Conservation (phyloP, 2,888 invertebrate genomes). For the Agriopis marginaria region DNA sequence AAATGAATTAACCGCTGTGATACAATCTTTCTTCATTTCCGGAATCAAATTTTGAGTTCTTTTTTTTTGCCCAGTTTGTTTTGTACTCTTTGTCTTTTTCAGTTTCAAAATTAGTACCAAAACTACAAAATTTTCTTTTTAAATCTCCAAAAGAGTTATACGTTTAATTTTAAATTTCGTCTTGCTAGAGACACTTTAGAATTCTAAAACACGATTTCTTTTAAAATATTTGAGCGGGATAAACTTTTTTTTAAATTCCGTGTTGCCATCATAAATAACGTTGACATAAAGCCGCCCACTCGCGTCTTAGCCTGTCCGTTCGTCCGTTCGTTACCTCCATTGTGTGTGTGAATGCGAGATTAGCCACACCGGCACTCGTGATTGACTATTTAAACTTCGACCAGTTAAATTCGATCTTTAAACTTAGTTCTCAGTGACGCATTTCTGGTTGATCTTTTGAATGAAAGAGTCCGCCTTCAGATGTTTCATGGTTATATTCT, state of each 20-base stretch:
- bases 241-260: constrained; percentile 36
- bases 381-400: constrained; percentile 84
- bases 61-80: not conserved
- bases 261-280: constrained; percentile 81
- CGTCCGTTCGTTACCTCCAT: constrained; percentile 85
- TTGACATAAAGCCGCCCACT: constrained; percentile 84
- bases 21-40: constrained; percentile 1
- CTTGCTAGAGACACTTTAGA: not conserved
- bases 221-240: constrained; percentile 39
- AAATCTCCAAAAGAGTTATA: not conserved
- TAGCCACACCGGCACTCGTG: constrained; percentile 82
- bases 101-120: not conserved
- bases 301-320: constrained; percentile 83
- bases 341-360: constrained; percentile 82
- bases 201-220: not conserved
- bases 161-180: too few species aligned
- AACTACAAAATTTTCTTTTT: not conserved
- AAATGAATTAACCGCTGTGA: not conserved
- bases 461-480: constrained; percentile 30
- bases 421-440: constrained; percentile 65
- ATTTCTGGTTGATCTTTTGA: constrained; percentile 55
- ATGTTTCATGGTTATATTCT: constrained; percentile 30
- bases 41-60: constrained; percentile 3
- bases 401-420: constrained; percentile 48
- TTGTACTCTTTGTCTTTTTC: not conserved